A percentile compares a stretch with the other conserved stretches of the same genome.
Conservation (phyloP, 2,888 invertebrate genomes). For the Habrosyne pyritoides region DNA sequence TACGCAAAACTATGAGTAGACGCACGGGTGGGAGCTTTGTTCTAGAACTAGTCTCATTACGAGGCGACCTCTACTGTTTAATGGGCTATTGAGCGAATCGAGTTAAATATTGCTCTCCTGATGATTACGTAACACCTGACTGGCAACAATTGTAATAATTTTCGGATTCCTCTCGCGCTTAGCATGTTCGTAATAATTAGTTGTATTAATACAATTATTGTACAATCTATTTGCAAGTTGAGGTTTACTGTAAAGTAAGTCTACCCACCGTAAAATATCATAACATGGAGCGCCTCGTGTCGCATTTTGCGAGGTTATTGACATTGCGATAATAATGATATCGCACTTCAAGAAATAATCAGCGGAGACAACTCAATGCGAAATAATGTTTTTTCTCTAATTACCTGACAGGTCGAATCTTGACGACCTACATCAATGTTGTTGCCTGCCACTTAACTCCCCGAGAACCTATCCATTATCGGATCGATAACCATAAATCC, state of each 20-base stretch:
- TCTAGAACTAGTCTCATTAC: conserved; percentile 20
- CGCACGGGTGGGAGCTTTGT: conserved; percentile 8
- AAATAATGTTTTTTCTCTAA: conserved; percentile 16
- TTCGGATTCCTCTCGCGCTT: conserved; percentile 1
- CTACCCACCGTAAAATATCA: conserved; percentile 38
- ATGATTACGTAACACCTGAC: conserved; percentile 14
- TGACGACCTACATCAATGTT: conserved; percentile 29
- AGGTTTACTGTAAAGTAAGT: conserved; percentile 27
- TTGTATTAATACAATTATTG: conserved; percentile 16
- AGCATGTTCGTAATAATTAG: conserved; percentile 9
- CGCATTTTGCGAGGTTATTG: conserved; percentile 58
- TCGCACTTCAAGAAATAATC: conserved; percentile 32
- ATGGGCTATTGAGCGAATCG: conserved; percentile 15
- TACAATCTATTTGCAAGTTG: conserved; percentile 18
- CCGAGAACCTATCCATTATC: conserved; percentile 10
- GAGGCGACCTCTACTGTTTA: conserved; percentile 17
- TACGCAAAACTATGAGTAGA: background rate
- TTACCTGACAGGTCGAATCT: conserved; percentile 15
- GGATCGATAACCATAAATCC: conserved; percentile 7
- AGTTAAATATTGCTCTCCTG: conserved; percentile 12
- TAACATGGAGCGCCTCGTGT: conserved; percentile 49
- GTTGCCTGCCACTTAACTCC: conserved; percentile 7
- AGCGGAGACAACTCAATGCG: conserved; percentile 13
- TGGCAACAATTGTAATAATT: background rate
- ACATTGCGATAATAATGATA: conserved; percentile 58